Percentiles rank a stretch among this genome's conserved stretches.
Conservation (phyloP, 2,888 invertebrate species). For the Scelioninae gen. 1 region DNA sequence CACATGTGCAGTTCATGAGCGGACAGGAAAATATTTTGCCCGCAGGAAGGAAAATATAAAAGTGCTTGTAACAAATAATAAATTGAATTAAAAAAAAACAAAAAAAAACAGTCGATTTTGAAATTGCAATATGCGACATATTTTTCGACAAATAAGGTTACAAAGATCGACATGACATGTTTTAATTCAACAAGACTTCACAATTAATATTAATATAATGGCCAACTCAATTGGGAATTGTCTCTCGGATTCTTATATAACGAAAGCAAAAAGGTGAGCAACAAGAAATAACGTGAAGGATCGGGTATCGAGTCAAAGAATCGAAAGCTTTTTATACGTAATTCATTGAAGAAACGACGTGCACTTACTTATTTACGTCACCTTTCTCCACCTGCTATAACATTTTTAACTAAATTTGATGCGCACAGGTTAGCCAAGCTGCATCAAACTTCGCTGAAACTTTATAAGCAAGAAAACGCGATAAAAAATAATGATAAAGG, state of each 20-base stretch:
- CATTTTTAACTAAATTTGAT: neutral
- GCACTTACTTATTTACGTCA: neutral
- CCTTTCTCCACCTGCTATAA: too few relatives aligned
- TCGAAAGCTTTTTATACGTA: conserved; percentile 10
- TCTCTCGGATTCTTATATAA: conserved; percentile 36
- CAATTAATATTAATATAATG: conserved; percentile 28
- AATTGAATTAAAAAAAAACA: neutral
- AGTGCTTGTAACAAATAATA: too few relatives aligned
- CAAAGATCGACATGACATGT: neutral
- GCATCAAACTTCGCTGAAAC: conserved; percentile 15
- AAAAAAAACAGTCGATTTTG: conserved; percentile 16
- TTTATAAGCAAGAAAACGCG: conserved; percentile 11
- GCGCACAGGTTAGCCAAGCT: conserved; percentile 29
- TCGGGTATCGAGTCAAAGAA: neutral
- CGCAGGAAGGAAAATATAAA: too few relatives aligned
- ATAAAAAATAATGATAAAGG: conserved; percentile 17
- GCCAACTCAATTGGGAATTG: conserved; percentile 18
- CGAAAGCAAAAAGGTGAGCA: conserved; percentile 49
- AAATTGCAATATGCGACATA: conserved; percentile 1
- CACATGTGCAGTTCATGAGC: too few relatives aligned
- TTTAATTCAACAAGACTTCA: conserved; percentile 4
- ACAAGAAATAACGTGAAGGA: neutral
- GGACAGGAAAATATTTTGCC: too few relatives aligned
- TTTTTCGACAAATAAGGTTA: conserved; percentile 19
- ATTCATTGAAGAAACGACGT: too few relatives aligned